Evolutionary conservation across 2,888 invertebrate genomes (phyloP).

Genomic region (Hemaris fuciformis): DNA sequence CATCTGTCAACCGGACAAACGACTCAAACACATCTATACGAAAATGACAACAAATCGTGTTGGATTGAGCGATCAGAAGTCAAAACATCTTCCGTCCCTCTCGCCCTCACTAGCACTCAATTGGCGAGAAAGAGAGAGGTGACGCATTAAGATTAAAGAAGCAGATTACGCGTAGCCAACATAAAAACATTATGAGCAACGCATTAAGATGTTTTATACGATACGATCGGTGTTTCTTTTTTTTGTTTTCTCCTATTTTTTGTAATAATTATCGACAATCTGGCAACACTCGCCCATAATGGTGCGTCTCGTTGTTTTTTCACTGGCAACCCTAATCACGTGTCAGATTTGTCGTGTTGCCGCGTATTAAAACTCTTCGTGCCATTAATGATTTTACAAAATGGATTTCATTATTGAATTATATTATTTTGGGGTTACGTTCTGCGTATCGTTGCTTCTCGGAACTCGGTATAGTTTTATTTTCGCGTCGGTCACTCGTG

Average conservation of each 20-base stretch:
- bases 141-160: conserved; percentile 60
- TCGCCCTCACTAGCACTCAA: conserved; percentile 25
- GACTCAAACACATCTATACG: conserved; percentile 63
- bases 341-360: conserved; percentile 76
- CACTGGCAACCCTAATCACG: conserved; percentile 77
- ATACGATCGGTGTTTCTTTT: conserved; percentile 55
- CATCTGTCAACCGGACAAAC: conserved; percentile 55
- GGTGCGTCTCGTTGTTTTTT: conserved; percentile 70
- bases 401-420: conserved; percentile 60
- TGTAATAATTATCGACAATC: conserved; percentile 80
- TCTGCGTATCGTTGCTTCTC: not conserved
- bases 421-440: conserved; percentile 44
- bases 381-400: conserved; percentile 66
- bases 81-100: conserved; percentile 54
- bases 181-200: conserved; percentile 73
- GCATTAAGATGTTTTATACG: conserved; percentile 78
- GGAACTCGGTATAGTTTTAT: not conserved
- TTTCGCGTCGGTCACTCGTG: not conserved
- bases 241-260: conserved; percentile 52
- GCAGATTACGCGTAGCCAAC: conserved; percentile 59
- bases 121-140: conserved; percentile 44
- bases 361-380: conserved; percentile 50
- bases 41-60: conserved; percentile 50
- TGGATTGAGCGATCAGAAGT: conserved; percentile 70
- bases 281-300: conserved; percentile 78